phyloP scores from a whole-genome alignment of 1,140 invertebrate genomes.

The Zeugodacus cucurbitae region DNA sequence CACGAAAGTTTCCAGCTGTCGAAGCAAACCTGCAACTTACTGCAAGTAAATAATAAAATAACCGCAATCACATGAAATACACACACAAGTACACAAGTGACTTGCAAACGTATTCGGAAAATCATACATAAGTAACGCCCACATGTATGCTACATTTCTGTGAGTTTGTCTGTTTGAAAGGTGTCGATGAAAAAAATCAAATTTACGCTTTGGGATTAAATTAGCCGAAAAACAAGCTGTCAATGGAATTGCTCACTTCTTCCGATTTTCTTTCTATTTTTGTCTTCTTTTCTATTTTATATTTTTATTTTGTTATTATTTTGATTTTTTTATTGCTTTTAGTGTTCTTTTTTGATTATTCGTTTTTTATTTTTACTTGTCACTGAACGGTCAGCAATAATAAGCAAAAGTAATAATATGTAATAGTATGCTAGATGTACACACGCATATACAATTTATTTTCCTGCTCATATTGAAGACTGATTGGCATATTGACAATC shows the following conservation, averaged over 20 bases:
- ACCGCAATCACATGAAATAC: too few relatives aligned
- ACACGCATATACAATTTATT: neutral
- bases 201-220: neutral
- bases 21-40: too few relatives aligned
- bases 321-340: neutral
- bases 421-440: neutral
- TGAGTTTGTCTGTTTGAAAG: neutral
- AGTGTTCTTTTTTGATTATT: neutral
- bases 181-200: neutral
- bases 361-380: neutral
- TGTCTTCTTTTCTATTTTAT: too few relatives aligned
- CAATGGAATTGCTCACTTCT: neutral
- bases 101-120: too few relatives aligned
- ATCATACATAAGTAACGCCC: too few relatives aligned
- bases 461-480: neutral
- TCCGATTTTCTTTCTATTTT: neutral
- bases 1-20: too few relatives aligned
- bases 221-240: neutral
- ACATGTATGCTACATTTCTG: too few relatives aligned
- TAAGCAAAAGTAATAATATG: neutral
- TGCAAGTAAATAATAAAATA: too few relatives aligned
- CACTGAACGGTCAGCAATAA: neutral
- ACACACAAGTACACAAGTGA: too few relatives aligned
- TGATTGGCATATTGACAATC: conserved; percentile 14
- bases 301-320: neutral